These are phyloP conservation scores for Dryomyza anilis DNA, from an alignment of 2,888 invertebrate species.

Conservation along the genomic window DNA sequence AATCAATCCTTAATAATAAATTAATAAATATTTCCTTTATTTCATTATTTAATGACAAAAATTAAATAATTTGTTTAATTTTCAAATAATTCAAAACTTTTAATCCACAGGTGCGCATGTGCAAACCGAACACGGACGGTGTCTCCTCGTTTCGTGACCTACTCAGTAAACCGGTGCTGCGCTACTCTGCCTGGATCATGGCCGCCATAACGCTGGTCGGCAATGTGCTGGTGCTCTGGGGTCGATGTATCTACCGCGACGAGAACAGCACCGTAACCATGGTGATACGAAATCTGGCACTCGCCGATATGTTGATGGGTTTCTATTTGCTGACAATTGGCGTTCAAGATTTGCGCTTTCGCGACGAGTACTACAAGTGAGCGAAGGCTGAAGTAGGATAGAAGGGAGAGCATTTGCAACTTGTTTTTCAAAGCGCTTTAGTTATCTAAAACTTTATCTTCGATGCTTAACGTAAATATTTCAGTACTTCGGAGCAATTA, in stretches of 20 bases:
- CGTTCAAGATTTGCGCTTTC: constrained; percentile 66
- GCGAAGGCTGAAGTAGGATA: too few relatives aligned
- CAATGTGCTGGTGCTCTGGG: constrained; percentile 69
- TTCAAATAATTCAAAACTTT: too few relatives aligned
- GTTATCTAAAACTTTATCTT: too few relatives aligned
- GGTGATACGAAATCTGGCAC: constrained; percentile 70
- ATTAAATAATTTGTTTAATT: too few relatives aligned
- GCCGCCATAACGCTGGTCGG: constrained; percentile 67
- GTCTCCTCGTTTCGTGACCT: constrained; percentile 68
- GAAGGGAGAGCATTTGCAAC: too few relatives aligned
- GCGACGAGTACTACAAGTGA: constrained; percentile 65
- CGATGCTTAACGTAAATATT: too few relatives aligned
- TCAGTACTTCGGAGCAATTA: too few relatives aligned
- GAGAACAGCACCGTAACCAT: constrained; percentile 69
- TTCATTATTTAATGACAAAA: too few relatives aligned
- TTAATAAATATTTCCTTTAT: too few relatives aligned
- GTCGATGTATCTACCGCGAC: constrained; percentile 66
- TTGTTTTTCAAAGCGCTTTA: too few relatives aligned
- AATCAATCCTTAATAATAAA: too few relatives aligned
- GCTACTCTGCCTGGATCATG: constrained; percentile 69
- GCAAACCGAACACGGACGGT: constrained; percentile 69
- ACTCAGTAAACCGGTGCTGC: constrained; percentile 65
- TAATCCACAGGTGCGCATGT: constrained; percentile 65
- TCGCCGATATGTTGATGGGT: constrained; percentile 73
- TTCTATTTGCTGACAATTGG: constrained; percentile 70